Conservation (phyloP, 2,888 invertebrate species). For the Odontothrips loti region DNA sequence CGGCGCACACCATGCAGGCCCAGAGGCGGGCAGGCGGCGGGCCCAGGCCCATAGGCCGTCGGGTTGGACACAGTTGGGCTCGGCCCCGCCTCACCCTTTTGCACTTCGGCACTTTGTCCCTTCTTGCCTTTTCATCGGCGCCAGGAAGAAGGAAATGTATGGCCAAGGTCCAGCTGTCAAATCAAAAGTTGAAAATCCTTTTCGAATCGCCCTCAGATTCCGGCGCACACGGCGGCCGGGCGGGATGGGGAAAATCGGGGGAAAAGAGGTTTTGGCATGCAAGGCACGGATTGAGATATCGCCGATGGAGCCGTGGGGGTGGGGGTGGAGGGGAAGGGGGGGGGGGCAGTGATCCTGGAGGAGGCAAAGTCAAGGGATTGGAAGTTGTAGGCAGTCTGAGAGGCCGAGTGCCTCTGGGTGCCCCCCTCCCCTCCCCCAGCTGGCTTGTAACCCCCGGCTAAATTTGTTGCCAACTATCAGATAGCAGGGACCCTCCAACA, state of each 20-base stretch:
- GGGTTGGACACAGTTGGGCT: too few species aligned
- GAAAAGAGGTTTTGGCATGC: conserved; percentile 1
- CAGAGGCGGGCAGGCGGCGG: neutral
- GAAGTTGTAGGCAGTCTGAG: conserved; percentile 1
- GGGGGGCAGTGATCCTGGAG: neutral
- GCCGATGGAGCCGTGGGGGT: conserved; percentile 6
- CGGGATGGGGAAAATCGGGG: neutral
- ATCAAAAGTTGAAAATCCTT: conserved; percentile 22
- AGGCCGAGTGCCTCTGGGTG: neutral
- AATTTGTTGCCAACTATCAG: conserved; percentile 15
- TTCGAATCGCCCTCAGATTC: conserved; percentile 18
- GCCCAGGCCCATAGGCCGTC: neutral
- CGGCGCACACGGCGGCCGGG: neutral
- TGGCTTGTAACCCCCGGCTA: neutral
- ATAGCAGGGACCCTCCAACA: neutral
- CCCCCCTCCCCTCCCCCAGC: neutral
- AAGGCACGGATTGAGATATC: conserved; percentile 19
- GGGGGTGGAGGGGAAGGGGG: neutral
- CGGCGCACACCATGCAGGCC: neutral
- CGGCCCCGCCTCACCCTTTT: too few species aligned
- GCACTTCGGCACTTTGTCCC: too few species aligned
- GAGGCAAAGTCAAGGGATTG: conserved; percentile 18
- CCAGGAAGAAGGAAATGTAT: neutral
- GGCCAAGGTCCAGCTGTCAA: conserved; percentile 1
- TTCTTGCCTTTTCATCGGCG: too few species aligned